These are phyloP conservation scores for Leucosticte australis DNA, from an alignment of 2,113 vertebrate species.

Conservation along the genomic window DNA sequence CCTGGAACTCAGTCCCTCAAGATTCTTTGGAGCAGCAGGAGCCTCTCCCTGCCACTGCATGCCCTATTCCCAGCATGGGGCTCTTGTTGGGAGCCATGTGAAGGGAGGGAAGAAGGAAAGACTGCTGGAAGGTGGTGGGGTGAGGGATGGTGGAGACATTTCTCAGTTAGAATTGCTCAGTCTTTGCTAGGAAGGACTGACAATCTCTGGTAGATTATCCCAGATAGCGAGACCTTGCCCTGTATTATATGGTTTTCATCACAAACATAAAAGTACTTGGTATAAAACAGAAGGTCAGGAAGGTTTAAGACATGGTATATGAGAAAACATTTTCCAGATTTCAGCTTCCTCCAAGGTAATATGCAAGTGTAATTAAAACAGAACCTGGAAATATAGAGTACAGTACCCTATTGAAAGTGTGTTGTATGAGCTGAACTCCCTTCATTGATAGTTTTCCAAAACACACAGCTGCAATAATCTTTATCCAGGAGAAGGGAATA, in stretches of 20 bases:
- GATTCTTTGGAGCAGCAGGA: background rate
- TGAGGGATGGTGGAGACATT: background rate
- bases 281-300: slow-evolving; percentile 68
- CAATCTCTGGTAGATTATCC: slow-evolving; percentile 25
- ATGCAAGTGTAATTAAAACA: slow-evolving; percentile 73
- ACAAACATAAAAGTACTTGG: slow-evolving; percentile 60
- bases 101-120: background rate
- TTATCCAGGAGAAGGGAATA: slow-evolving; percentile 75
- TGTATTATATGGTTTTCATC: slow-evolving; percentile 54
- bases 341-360: slow-evolving; percentile 70
- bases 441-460: slow-evolving; percentile 75
- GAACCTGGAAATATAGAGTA: slow-evolving; percentile 73
- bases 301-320: slow-evolving; percentile 67
- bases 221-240: background rate
- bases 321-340: slow-evolving; percentile 73
- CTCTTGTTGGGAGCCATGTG: background rate
- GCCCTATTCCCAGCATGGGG: background rate
- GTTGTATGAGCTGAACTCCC: slow-evolving; percentile 72
- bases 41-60: background rate
- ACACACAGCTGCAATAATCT: slow-evolving; percentile 77
- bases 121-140: background rate
- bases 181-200: background rate
- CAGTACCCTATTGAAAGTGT: slow-evolving; percentile 72
- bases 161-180: background rate
- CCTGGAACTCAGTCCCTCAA: background rate